Evolutionary conservation across 2,888 invertebrate genomes (phyloP).

Genomic region (Campopleginae sp.): DNA sequence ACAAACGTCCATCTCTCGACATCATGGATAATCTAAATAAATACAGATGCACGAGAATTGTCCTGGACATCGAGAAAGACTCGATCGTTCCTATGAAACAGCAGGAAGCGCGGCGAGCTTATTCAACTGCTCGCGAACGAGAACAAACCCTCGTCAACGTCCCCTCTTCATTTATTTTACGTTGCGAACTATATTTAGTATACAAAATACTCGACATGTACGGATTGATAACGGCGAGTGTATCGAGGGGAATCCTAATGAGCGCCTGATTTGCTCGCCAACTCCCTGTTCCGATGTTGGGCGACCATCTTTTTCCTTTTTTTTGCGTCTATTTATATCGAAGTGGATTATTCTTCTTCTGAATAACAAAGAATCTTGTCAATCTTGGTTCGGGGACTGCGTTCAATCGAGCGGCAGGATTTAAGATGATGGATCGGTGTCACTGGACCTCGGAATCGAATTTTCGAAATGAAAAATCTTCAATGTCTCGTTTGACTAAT

Average conservation of each 20-base stretch:
- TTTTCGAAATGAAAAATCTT: too few species aligned
- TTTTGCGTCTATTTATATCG: neutral
- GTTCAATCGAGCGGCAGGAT: neutral
- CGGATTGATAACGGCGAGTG: neutral
- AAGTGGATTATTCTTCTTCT: neutral
- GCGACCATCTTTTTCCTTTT: neutral
- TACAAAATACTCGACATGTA: neutral
- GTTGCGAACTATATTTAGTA: slow-evolving; percentile 3
- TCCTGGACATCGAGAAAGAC: neutral
- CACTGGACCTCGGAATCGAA: too few species aligned
- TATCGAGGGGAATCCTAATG: neutral
- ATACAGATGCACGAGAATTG: neutral
- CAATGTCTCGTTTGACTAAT: too few species aligned
- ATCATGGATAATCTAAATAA: neutral
- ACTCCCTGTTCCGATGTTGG: neutral
- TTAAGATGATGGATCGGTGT: too few species aligned
- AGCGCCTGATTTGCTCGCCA: neutral
- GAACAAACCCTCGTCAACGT: slow-evolving; percentile 4
- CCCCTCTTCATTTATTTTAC: slow-evolving; percentile 7
- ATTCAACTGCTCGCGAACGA: neutral
- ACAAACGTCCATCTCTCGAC: neutral
- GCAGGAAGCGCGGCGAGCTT: neutral
- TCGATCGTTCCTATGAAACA: neutral
- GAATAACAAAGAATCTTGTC: neutral
- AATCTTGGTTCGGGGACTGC: neutral